Base-by-base conservation (phyloP, 2,888 invertebrate genomes). In the Hydropsyche betteni region DNA sequence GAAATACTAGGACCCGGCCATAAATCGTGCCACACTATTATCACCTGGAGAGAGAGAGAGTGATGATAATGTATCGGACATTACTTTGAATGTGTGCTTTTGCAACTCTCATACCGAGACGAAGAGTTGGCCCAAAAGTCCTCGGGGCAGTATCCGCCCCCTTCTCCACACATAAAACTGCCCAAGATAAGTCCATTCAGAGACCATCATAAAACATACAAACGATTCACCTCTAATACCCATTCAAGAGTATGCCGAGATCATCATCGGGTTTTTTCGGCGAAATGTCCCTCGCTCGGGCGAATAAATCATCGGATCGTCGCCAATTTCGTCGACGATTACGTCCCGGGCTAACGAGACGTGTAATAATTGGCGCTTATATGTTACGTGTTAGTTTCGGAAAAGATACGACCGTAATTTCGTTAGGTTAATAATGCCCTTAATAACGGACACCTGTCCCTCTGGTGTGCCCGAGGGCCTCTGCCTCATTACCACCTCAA, bases 371-470 rank as follows among this genome's bases (percentile, higher is more conserved):
- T 53, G 53, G 70, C 70, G 51, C 53, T 51, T 14, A 52, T 44
- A 44, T 14, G 24, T 53, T n/a, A 24, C 55, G 24, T 16, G 53
- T 33, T 34, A 16, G 44, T 34, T 14, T n/a, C 12, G 14, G 16
- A 55, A 16, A 70, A 50, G 33, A 33, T 14, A 14, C 70, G n/a
- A 51, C 58, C n/a, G 55, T 72, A 72, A 72, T 72, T 72, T 72
- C 52, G 72, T 72, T 58, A 72, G 55, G 72, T 72, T 72, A 72
- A 72, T 72, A 72, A 72, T 72, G 36, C 72, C 64, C 72, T 61
- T 72, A 72, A 72, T 72, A 72, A 72, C 72, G 72, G 55, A 72
- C 72, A 72, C 72, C 72, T 72, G 72, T 72, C 72, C 55, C 72
- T 51, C 58, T 58, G 55, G 24, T 58, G 36, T 10, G 72, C 72